Base-by-base conservation (phyloP, 2,797 vertebrate species). In the Melopsittacus undulatus region DNA sequence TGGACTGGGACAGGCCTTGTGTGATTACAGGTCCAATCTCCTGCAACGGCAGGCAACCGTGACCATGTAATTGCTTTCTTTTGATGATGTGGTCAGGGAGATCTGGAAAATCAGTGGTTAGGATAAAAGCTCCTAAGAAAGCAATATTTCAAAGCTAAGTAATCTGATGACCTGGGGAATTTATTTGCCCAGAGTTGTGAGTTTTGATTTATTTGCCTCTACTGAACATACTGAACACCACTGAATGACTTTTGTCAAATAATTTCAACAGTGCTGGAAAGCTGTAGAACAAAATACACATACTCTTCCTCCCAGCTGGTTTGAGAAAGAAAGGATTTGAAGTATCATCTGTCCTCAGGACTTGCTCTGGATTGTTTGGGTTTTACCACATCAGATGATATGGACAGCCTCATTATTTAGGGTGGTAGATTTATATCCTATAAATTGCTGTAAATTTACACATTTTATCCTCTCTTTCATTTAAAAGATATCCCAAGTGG, bases 171-270 rank as follows among this genome's bases (percentile, higher is more conserved):
- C 11, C 54, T 64, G 29, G 40, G 36, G 34, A 74, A 89, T 90
- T 89, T 79, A 52, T 88, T 90, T 43, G 18, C 56, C n/a, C 43
- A 18, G 42, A 73, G 70, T 34, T 49, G 17, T 66, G 56, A 48
- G 32, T 42, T 94, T 81, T 95, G 42, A 92, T 93, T 78, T 94
- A 67, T 89, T 96, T 88, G 13, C 20, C 30, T 92, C 43, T 69
- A 1, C 10, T 69, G 42, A 91, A 40, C 30, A 13, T 24, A 36
- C 19, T 51, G 46, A 87, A 38, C 42, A 20, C 18, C 8, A 62
- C 34, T 43, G 57, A 75, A 66, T 62, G 46, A 8, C 21, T 84
- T 90, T 72, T 54, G 45, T 69, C 29, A 46, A 61, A 81, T 29
- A 3, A 40, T 78, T 89, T 91, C 59, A 75, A 20, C 15, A 24